These are phyloP conservation scores for Trididemnum clinides DNA, from an alignment of 23 tunicate genomes.

Conservation along the genomic window DNA sequence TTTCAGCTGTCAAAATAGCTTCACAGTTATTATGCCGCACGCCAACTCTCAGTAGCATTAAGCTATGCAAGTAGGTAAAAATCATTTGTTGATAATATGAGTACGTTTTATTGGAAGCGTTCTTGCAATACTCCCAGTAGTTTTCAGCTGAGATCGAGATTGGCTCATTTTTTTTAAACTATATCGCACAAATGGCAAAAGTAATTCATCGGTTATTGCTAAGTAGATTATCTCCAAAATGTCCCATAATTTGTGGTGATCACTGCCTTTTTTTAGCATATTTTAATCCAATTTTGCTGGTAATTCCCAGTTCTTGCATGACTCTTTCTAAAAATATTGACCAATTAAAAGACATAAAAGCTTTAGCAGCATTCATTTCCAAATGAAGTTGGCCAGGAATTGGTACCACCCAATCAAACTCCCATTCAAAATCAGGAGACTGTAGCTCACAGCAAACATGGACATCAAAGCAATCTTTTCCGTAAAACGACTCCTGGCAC, in stretches of 20 bases:
- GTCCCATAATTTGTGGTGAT: not conserved
- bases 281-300: not conserved
- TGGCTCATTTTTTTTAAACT: not conserved
- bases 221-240: not conserved
- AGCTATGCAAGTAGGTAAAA: conserved; percentile 2
- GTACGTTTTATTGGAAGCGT: not conserved
- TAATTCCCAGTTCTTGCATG: not conserved
- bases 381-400: not conserved
- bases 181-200: not conserved
- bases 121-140: not conserved
- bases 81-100: not conserved
- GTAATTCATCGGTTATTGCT: conserved; percentile 1
- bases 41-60: not conserved
- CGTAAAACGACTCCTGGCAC: not conserved
- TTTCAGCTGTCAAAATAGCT: conserved; percentile 2
- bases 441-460: not conserved
- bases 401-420: conserved; percentile 13
- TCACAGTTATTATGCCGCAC: conserved; percentile 26
- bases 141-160: not conserved
- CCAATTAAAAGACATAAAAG: conserved; percentile 1
- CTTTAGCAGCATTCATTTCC: not conserved
- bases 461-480: not conserved
- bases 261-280: conserved; percentile 12
- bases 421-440: not conserved
- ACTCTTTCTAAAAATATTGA: not conserved